Evolutionary conservation across 1,140 invertebrate species (phyloP), one percentile per base, ranked within the genome.

Genomic region (Neodiprion fabricii): DNA sequence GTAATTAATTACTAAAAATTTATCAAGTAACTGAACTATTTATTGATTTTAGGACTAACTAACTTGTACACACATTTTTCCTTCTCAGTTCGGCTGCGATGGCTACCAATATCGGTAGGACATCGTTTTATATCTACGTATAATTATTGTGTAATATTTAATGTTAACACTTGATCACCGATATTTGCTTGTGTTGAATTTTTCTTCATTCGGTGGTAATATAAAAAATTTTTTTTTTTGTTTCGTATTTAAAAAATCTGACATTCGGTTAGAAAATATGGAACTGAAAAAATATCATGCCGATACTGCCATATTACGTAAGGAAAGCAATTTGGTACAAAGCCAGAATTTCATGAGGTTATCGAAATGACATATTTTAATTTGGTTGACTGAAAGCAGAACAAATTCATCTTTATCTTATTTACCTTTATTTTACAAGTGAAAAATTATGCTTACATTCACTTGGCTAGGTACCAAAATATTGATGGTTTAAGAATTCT

Each of bases 291-390:
- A 76, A 84, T 84, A 84, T 83, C 79, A 85, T 76, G 75, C 79
- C 74, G 71, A 85, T 82, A 85, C 84, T 86, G 83, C 84, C 84
- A 85, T 84, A 79, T 82, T 80, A 80, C 75, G 61, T 82, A 81
- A 82, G 78, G 48, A n/a, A 69, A 78, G 73, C 75, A 71, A 81
- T 84, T 83, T 80, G 76, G 79, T 82, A 83, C 74, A 75, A 80
- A 80, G 76, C 72, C 53, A 17, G 53, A 61, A 61, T 61, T 61
- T 61, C 53, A 61, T 61, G 11, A 17, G 28, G 53, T 61, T 61
- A 9, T 14, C n/a, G 53, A 61, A 61, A 9, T 9, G 53, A 61
- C 11, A 61, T 61, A 61, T 61, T 61, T 61, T 9, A 9, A 61
- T 5, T 61, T 12, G n/a, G n/a, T 61, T 40, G 28, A 5, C 28